These are phyloP conservation scores for Tromatobia lineatoria DNA, from an alignment of 2,888 invertebrate genomes.

Conservation along the genomic window DNA sequence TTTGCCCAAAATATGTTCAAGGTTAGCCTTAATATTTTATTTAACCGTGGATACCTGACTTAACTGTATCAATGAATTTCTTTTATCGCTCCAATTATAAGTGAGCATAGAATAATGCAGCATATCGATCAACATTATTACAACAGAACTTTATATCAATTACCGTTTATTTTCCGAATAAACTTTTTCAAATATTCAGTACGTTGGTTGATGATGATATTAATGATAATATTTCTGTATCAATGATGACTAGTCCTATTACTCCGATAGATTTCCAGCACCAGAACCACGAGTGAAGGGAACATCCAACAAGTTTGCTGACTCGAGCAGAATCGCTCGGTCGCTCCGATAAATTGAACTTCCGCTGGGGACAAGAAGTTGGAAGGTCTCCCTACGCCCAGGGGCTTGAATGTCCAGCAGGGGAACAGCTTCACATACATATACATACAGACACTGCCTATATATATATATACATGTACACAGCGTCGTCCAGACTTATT, in stretches of 20 bases:
- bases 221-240: slow-evolving; percentile 18
- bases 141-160: not conserved
- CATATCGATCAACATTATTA: not conserved
- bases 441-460: not conserved
- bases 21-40: too few relatives aligned
- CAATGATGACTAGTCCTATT: slow-evolving; percentile 2
- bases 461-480: not conserved
- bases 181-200: not conserved
- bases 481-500: slow-evolving; percentile 55
- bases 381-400: slow-evolving; percentile 43
- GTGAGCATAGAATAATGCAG: not conserved
- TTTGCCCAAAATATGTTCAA: too few relatives aligned
- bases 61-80: too few relatives aligned
- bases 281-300: slow-evolving; percentile 3
- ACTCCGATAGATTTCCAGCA: not conserved
- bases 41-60: too few relatives aligned
- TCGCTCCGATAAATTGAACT: slow-evolving; percentile 52
- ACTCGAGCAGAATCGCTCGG: slow-evolving; percentile 29
- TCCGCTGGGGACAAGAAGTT: slow-evolving; percentile 35
- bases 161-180: not conserved
- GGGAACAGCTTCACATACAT: slow-evolving; percentile 15
- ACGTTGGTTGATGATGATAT: not conserved
- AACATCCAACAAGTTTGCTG: slow-evolving; percentile 24
- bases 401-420: slow-evolving; percentile 19
- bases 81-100: too few relatives aligned